phyloP scores from a whole-genome alignment of 2,888 invertebrate species.

The Pycnomerus fuliginosus region DNA sequence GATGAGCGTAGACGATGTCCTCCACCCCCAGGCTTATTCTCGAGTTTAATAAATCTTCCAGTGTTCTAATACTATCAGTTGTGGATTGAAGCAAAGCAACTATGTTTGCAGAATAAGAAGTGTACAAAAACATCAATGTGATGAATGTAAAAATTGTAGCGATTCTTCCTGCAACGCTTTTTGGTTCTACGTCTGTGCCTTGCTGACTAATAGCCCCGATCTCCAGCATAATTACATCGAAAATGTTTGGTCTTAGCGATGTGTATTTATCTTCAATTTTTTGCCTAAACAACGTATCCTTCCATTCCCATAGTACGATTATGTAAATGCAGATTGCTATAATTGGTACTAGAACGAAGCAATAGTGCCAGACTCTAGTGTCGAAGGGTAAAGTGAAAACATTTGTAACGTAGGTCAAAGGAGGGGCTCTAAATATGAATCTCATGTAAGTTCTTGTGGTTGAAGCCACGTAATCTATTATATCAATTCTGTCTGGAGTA shows the following conservation, averaged over 20 bases:
- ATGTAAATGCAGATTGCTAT: conserved; percentile 37
- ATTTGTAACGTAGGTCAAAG: conserved; percentile 64
- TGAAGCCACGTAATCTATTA: conserved; percentile 59
- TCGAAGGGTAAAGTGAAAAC: conserved; percentile 68
- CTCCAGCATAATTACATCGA: conserved; percentile 48
- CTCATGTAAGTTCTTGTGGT: conserved; percentile 59
- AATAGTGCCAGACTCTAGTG: conserved; percentile 47
- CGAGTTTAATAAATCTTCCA: conserved; percentile 58
- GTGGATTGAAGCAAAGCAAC: conserved; percentile 67
- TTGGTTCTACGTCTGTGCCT: conserved; percentile 52
- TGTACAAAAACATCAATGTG: conserved; percentile 60
- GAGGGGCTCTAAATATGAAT: conserved; percentile 70
- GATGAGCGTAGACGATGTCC: conserved; percentile 57
- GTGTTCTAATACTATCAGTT: conserved; percentile 57
- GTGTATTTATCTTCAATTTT: background rate
- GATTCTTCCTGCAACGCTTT: conserved; percentile 53
- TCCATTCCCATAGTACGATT: conserved; percentile 44
- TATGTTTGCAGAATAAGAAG: conserved; percentile 68
- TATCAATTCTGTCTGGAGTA: conserved; percentile 41
- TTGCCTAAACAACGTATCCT: conserved; percentile 25
- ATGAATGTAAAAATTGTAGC: conserved; percentile 42
- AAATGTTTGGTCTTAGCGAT: conserved; percentile 32
- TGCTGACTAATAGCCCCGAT: conserved; percentile 56
- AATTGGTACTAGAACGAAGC: conserved; percentile 53
- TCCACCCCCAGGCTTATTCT: conserved; percentile 63